Evolutionary conservation across 2,797 vertebrate genomes (phyloP).

Genomic region (Todus mexicanus): DNA sequence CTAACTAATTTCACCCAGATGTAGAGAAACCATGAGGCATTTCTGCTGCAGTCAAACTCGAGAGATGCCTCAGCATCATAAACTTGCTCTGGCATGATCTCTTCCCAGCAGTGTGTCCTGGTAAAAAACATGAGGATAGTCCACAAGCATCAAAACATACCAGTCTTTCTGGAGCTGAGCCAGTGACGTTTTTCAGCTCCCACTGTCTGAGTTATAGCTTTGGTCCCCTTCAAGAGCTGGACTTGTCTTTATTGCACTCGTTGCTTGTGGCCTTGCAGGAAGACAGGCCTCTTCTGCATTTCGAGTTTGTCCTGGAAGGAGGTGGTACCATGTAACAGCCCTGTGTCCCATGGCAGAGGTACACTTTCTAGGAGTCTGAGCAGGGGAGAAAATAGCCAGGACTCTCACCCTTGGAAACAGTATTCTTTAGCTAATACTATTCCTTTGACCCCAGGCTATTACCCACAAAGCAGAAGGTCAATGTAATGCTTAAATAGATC

Average conservation of each 20-base stretch:
- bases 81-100: conserved; percentile 19
- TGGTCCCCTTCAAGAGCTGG: not conserved
- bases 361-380: not conserved
- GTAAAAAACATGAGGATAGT: not conserved
- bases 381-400: not conserved
- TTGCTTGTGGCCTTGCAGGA: not conserved
- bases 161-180: not conserved
- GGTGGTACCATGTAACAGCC: not conserved
- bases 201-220: not conserved
- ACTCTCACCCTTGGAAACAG: not conserved
- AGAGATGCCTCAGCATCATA: conserved; percentile 16
- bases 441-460: not conserved
- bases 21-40: conserved; percentile 36
- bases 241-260: not conserved
- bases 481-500: not conserved
- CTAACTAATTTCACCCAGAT: conserved; percentile 37
- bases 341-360: not conserved
- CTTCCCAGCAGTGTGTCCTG: not conserved
- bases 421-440: not conserved
- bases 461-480: not conserved
- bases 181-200: conserved; percentile 1
- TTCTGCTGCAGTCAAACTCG: not conserved
- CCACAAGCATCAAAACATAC: conserved; percentile 23
- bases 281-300: not conserved
- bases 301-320: not conserved